A percentile compares a stretch with the other conserved stretches of the same genome.
Conservation (phyloP, 2,888 invertebrate genomes). For the Drosophila pseudotakahashii region DNA sequence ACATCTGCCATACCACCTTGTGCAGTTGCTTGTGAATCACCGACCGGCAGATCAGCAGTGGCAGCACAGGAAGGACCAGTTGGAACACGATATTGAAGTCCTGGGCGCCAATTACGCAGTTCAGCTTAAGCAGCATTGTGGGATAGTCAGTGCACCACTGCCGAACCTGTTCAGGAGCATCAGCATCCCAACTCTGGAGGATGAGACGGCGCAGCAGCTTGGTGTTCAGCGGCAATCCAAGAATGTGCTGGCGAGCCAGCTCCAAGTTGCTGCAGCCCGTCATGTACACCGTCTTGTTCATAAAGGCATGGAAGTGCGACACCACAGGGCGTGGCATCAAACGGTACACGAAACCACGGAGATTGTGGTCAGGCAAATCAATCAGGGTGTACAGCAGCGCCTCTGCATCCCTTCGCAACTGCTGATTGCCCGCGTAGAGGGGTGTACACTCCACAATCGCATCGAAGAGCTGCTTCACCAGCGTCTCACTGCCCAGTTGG, state of each 20-base stretch:
- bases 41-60: slow-evolving; percentile 66
- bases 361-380: slow-evolving; percentile 57
- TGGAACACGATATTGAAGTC: slow-evolving; percentile 66
- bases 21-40: slow-evolving; percentile 35
- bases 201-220: slow-evolving; percentile 75
- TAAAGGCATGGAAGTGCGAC: slow-evolving; percentile 74
- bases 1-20: slow-evolving; percentile 64
- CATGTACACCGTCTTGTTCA: slow-evolving; percentile 71
- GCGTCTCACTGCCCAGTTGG: slow-evolving; percentile 70
- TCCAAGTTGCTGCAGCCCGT: slow-evolving; percentile 60
- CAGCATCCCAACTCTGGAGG: slow-evolving; percentile 27
- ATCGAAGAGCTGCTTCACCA: slow-evolving; percentile 68
- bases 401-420: slow-evolving; percentile 69
- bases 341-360: slow-evolving; percentile 62
- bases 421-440: slow-evolving; percentile 49
- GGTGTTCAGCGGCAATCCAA: slow-evolving; percentile 80
- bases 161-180: slow-evolving; percentile 43
- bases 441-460: slow-evolving; percentile 65
- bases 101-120: slow-evolving; percentile 61
- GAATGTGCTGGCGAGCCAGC: slow-evolving; percentile 59
- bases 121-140: slow-evolving; percentile 75
- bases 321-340: slow-evolving; percentile 68
- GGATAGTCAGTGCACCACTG: slow-evolving; percentile 73
- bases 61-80: slow-evolving; percentile 73
- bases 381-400: slow-evolving; percentile 69